Conservation (phyloP, 2,797 vertebrate species). For the Coregonus sp. region DNA sequence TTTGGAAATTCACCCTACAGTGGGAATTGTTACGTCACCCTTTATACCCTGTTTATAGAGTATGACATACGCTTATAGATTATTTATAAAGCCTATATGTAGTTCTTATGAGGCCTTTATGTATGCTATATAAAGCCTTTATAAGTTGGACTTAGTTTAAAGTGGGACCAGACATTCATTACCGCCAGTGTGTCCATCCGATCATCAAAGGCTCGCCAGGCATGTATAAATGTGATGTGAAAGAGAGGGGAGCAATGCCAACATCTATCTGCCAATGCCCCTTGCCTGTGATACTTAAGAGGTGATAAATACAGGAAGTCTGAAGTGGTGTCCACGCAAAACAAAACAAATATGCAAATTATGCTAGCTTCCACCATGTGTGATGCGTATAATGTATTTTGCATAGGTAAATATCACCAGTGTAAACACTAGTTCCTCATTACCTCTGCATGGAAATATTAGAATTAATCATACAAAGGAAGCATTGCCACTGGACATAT, state of each 20-base stretch:
- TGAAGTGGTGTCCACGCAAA: constrained; percentile 25
- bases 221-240: constrained; percentile 25
- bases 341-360: constrained; percentile 35
- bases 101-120: too few species aligned
- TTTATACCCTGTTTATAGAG: too few species aligned
- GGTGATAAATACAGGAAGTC: constrained; percentile 18
- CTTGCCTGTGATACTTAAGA: constrained; percentile 25
- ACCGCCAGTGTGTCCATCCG: constrained; percentile 40
- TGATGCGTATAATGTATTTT: constrained; percentile 7
- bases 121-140: too few species aligned
- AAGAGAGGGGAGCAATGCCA: neutral
- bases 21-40: too few species aligned
- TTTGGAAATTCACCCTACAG: too few species aligned
- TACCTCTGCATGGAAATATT: neutral
- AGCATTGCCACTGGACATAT: neutral
- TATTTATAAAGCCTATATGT: too few species aligned
- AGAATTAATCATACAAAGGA: neutral
- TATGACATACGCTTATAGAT: too few species aligned
- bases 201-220: constrained; percentile 41
- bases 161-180: constrained; percentile 26
- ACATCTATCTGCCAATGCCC: constrained; percentile 18
- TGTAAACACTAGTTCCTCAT: neutral
- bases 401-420: neutral
- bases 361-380: constrained; percentile 29
- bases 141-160: too few species aligned